phyloP scores from a whole-genome alignment of 1,140 invertebrate genomes.

The Drosophila gunungcola region DNA sequence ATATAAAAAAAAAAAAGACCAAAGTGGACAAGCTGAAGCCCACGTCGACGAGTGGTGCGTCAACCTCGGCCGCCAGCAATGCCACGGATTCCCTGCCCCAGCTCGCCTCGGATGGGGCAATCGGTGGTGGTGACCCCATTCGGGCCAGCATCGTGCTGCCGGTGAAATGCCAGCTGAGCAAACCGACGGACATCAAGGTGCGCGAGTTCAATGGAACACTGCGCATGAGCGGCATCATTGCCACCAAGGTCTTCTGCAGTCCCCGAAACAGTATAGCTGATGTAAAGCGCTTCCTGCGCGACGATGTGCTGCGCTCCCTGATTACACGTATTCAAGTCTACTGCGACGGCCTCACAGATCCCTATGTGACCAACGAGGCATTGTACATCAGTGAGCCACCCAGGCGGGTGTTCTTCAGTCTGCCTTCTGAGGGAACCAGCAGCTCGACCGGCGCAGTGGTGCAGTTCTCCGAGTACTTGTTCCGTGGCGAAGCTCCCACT shows the following conservation, averaged over 20 bases:
- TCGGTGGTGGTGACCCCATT: constrained; percentile 31
- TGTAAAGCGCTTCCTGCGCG: constrained; percentile 74
- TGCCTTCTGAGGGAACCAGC: constrained; percentile 42
- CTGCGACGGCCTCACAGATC: constrained; percentile 80
- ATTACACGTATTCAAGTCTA: constrained; percentile 81
- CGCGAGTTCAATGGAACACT: constrained; percentile 71
- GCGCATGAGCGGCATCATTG: constrained; percentile 69
- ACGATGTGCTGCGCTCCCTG: constrained; percentile 79
- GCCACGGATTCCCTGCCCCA: constrained; percentile 37
- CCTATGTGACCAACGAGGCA: constrained; percentile 64
- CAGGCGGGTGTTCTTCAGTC: constrained; percentile 72
- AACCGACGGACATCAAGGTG: constrained; percentile 58
- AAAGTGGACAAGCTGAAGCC: constrained; percentile 55
- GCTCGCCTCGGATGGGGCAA: constrained; percentile 15
- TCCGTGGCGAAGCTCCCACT: constrained; percentile 78
- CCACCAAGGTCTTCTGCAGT: constrained; percentile 72
- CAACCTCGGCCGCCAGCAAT: neutral
- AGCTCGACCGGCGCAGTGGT: constrained; percentile 20
- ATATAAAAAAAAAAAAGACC: constrained; percentile 63
- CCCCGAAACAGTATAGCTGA: constrained; percentile 71
- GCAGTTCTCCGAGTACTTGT: constrained; percentile 82
- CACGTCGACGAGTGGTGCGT: constrained; percentile 11
- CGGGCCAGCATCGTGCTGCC: constrained; percentile 72
- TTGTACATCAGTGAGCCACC: constrained; percentile 79
- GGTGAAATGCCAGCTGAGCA: constrained; percentile 70